phyloP scores from a whole-genome alignment of 1,140 invertebrate genomes.

The Papilio helenus region DNA sequence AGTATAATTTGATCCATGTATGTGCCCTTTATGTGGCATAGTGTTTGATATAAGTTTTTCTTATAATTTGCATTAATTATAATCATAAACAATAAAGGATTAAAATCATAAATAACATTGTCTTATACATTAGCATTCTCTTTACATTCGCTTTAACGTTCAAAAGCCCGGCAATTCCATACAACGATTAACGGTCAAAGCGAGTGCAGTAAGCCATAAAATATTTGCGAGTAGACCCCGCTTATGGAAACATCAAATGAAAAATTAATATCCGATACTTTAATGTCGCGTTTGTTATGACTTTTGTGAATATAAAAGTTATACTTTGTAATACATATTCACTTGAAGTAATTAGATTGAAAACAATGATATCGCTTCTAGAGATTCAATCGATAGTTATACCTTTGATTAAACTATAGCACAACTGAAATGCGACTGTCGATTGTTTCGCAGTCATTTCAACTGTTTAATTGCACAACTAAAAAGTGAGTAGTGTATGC shows the following conservation, averaged over 20 bases:
- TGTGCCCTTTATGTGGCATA: not conserved
- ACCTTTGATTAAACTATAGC: no score
- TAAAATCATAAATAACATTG: constrained; percentile 14
- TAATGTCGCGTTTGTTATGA: not conserved
- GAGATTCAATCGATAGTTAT: not conserved
- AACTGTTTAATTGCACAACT: no score
- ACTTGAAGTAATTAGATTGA: not conserved
- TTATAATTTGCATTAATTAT: not conserved
- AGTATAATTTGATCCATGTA: no score
- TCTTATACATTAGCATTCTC: constrained; percentile 28
- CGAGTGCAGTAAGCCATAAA: constrained; percentile 32
- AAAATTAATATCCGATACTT: constrained; percentile 27
- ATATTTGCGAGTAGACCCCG: constrained; percentile 28
- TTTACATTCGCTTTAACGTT: constrained; percentile 24
- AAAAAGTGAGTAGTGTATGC: no score
- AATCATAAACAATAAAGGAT: not conserved
- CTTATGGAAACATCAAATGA: constrained; percentile 21
- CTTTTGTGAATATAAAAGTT: constrained; percentile 8
- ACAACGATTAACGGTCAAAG: constrained; percentile 36
- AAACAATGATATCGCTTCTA: not conserved
- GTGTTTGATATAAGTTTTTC: not conserved
- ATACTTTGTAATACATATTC: constrained; percentile 1
- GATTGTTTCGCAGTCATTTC: no score
- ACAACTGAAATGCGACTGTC: no score
- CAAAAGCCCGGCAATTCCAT: constrained; percentile 26